These are phyloP conservation scores for Cervus canadensis DNA, from an alignment of 2,113 vertebrate species.

Conservation along the genomic window DNA sequence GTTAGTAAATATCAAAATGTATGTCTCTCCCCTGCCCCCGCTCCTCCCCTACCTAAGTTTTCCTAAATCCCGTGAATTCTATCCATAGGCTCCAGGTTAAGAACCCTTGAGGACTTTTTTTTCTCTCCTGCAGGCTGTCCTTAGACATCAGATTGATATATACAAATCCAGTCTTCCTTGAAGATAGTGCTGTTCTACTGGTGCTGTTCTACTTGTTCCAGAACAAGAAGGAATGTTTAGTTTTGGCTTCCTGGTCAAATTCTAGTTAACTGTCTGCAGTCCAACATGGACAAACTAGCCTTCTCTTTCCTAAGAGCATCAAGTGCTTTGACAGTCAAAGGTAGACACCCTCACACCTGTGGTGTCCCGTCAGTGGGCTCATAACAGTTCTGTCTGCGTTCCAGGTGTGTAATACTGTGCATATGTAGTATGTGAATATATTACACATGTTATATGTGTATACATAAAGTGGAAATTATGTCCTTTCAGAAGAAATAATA, in stretches of 20 bases:
- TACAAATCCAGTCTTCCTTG: not conserved
- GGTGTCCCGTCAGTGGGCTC: not conserved
- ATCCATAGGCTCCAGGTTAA: not conserved
- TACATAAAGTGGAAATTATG: not conserved
- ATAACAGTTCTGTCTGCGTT: not conserved
- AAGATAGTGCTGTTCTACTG: not conserved
- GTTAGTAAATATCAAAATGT: not conserved
- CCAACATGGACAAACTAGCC: slow-evolving; percentile 30
- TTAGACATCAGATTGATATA: not conserved
- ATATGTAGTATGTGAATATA: not conserved
- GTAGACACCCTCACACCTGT: not conserved
- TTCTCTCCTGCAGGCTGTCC: not conserved
- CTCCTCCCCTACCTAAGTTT: not conserved
- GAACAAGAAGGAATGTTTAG: slow-evolving; percentile 37
- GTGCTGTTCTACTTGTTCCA: not conserved
- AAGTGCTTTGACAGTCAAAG: not conserved
- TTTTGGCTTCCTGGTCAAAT: slow-evolving; percentile 41
- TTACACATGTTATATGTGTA: not conserved
- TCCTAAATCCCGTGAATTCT: not conserved
- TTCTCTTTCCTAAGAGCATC: slow-evolving; percentile 56
- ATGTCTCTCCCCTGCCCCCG: not conserved
- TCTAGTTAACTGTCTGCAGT: slow-evolving; percentile 58
- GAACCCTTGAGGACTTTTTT: not conserved
- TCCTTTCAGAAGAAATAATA: not conserved
- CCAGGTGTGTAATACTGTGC: not conserved